Evolutionary conservation across 30 jellyfish, hydroid and myxozoan genomes (phyloP).

Genomic region (Hydractinia echinata): DNA sequence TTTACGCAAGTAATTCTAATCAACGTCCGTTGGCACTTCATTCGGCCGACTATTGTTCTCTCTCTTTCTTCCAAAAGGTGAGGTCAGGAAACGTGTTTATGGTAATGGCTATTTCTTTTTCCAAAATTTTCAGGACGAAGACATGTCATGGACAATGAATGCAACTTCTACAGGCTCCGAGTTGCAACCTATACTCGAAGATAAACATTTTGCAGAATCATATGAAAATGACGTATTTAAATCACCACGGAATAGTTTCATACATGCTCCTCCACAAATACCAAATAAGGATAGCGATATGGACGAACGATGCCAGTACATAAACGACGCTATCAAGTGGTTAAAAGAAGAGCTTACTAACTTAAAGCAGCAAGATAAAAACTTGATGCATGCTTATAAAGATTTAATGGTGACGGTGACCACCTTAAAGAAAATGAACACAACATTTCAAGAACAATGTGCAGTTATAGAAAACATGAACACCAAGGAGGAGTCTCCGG

Average conservation of each 20-base stretch:
- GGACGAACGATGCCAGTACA: conserved; percentile 7
- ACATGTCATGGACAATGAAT: no score
- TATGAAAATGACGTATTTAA: conserved; percentile 2
- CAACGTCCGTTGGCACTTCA: no score
- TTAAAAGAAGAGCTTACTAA: background rate
- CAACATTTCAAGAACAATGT: conserved; percentile 8
- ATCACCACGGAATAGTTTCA: background rate
- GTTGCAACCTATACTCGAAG: background rate
- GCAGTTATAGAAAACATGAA: background rate
- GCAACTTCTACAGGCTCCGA: background rate
- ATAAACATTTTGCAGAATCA: background rate
- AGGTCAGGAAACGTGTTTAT: no score
- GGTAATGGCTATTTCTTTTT: no score
- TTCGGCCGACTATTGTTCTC: no score
- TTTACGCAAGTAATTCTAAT: no score
- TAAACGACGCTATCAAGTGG: background rate
- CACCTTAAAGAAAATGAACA: conserved; percentile 6
- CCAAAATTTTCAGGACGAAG: no score
- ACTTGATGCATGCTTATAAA: background rate
- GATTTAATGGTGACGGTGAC: background rate
- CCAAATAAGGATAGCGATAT: background rate
- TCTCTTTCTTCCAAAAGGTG: no score
- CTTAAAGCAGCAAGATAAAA: conserved; percentile 5
- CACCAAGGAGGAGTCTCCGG: conserved; percentile 4
- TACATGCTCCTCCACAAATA: background rate